Evolutionary conservation across 2,888 invertebrate genomes (phyloP).

Genomic region (Tachina fera): DNA sequence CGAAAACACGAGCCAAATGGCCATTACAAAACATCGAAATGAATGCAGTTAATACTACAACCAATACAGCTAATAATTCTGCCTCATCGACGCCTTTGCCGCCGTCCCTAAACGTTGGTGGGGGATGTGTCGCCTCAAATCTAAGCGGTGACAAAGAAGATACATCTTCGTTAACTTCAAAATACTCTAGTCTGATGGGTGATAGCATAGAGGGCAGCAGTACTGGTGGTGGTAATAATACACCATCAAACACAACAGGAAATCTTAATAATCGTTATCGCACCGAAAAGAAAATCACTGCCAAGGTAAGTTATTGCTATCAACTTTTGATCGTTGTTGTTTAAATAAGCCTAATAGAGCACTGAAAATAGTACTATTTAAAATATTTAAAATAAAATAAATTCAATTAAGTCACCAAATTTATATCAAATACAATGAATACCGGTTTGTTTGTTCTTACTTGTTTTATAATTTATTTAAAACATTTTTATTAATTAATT

Average conservation of each 20-base stretch:
- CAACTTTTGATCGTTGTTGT: neutral
- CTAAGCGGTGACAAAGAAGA: conserved; percentile 76
- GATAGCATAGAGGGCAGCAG: conserved; percentile 78
- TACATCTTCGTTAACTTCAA: conserved; percentile 80
- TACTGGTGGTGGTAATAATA: conserved; percentile 73
- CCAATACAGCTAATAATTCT: conserved; percentile 79
- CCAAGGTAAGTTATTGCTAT: conserved; percentile 80
- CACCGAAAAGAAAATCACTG: conserved; percentile 83
- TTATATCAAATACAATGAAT: conserved; percentile 40
- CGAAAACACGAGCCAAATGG: conserved; percentile 81
- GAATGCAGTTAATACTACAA: conserved; percentile 74
- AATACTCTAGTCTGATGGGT: conserved; percentile 78
- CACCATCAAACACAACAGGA: conserved; percentile 75
- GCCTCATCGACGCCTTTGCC: conserved; percentile 80
- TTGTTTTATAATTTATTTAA: conserved; percentile 43
- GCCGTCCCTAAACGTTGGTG: conserved; percentile 73
- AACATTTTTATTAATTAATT: conserved; percentile 44
- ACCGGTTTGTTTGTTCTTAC: conserved; percentile 59
- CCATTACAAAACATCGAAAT: conserved; percentile 73
- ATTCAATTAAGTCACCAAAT: conserved; percentile 24
- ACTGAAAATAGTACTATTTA: conserved; percentile 15
- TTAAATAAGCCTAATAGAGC: conserved; percentile 37
- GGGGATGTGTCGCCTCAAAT: conserved; percentile 53
- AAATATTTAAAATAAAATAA: neutral
- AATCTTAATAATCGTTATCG: conserved; percentile 81